Evolutionary conservation across 2,888 invertebrate genomes (phyloP).

Genomic region (Cancer borealis): DNA sequence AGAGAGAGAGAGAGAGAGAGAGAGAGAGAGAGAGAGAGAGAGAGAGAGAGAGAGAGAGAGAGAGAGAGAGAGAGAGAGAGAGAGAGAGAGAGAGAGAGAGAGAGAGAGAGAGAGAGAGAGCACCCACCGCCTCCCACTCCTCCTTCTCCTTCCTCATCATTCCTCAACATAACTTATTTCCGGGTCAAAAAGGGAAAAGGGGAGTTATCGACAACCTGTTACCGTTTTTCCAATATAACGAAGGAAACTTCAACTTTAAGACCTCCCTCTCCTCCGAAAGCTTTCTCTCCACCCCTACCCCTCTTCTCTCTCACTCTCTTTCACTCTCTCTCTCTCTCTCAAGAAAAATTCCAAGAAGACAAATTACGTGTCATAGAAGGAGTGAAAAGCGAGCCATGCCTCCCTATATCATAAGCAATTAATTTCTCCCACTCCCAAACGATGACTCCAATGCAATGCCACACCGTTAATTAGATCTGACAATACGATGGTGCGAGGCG

Average conservation of each 20-base stretch:
- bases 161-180: slow-evolving; percentile 54
- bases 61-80: not conserved
- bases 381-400: not conserved
- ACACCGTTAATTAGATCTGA: not conserved
- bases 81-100: not conserved
- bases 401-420: not conserved
- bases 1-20: not conserved
- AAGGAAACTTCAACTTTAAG: slow-evolving; percentile 1
- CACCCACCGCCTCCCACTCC: slow-evolving; percentile 31
- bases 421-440: not conserved
- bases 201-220: slow-evolving; percentile 45
- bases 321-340: slow-evolving; percentile 39
- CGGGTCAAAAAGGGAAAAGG: slow-evolving; percentile 46
- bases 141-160: not conserved
- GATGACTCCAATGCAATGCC: not conserved
- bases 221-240: slow-evolving; percentile 39
- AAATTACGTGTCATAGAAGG: not conserved
- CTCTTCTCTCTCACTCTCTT: slow-evolving; percentile 25
- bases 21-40: not conserved
- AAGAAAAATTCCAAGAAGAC: not conserved
- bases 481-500: not conserved
- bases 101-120: not conserved
- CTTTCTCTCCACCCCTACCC: not conserved
- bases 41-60: slow-evolving; percentile 18
- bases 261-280: not conserved